Evolutionary conservation across 2,888 invertebrate species (phyloP).

Genomic region (Cantharis flavilabris): DNA sequence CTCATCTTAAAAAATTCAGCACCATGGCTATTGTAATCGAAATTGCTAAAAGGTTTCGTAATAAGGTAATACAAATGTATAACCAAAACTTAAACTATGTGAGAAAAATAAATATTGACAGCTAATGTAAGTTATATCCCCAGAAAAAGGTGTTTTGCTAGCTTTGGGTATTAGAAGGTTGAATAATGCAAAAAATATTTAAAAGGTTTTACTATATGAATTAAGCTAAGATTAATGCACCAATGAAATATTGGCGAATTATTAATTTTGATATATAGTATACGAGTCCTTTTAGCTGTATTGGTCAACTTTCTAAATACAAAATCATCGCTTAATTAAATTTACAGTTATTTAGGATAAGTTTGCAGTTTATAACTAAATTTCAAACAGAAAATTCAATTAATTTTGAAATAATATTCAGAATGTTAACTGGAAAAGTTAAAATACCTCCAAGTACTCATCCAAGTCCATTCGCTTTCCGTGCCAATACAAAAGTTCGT

Average conservation of each 20-base stretch:
- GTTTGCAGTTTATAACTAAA: background rate
- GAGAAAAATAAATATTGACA: background rate
- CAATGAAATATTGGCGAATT: background rate
- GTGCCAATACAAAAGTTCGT: constrained; percentile 87
- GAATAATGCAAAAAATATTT: background rate
- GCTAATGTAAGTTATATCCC: background rate
- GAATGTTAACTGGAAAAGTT: background rate
- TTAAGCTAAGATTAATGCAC: background rate
- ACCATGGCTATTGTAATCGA: background rate
- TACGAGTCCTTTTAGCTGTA: background rate
- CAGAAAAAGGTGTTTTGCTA: background rate
- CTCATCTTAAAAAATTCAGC: background rate
- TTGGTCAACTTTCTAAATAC: too few species aligned
- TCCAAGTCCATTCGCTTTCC: constrained; percentile 84
- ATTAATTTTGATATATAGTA: background rate
- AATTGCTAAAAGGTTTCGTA: background rate
- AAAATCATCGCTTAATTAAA: too few species aligned
- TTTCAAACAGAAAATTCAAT: background rate
- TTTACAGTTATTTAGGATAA: background rate
- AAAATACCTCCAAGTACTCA: constrained; percentile 74
- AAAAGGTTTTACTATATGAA: background rate
- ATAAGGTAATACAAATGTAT: background rate
- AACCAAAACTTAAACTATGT: background rate
- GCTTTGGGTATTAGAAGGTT: background rate
- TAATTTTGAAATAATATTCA: background rate